A percentile compares a stretch with the other conserved stretches of the same genome.
Conservation (phyloP, 1,140 invertebrate genomes). For the Eciton burchellii region DNA sequence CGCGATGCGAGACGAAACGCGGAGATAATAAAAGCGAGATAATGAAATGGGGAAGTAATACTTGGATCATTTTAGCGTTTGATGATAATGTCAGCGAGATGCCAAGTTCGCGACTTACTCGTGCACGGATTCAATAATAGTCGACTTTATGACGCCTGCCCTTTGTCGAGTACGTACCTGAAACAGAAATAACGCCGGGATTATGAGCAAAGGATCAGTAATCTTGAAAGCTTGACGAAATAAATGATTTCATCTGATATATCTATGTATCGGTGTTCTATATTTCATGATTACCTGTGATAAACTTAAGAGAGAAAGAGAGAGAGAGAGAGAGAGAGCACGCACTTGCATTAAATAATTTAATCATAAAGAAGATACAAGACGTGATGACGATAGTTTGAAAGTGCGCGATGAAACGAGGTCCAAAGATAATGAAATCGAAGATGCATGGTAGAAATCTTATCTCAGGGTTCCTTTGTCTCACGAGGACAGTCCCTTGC, state of each 20-base stretch:
- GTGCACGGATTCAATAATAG: conserved; percentile 14
- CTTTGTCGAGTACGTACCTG: conserved; percentile 59
- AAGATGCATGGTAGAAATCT: conserved; percentile 35
- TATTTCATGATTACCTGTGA: background rate
- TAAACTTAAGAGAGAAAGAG: too few relatives aligned
- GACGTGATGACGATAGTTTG: background rate
- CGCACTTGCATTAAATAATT: too few relatives aligned
- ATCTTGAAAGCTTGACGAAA: background rate
- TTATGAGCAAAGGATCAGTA: background rate
- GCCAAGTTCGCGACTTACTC: conserved; percentile 39
- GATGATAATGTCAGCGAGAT: background rate
- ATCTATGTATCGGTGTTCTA: background rate
- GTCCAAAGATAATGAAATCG: background rate
- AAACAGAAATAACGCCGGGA: conserved; percentile 30
- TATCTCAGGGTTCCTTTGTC: background rate
- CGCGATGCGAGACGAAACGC: conserved; percentile 44
- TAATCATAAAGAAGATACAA: too few relatives aligned
- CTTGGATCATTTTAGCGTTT: conserved; percentile 23
- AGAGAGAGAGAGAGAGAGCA: too few relatives aligned
- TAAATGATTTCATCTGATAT: background rate
- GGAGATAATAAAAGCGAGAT: conserved; percentile 50
- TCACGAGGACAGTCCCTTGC: background rate
- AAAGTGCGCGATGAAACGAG: background rate
- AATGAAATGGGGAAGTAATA: conserved; percentile 23
- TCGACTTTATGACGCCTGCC: background rate